Conservation (phyloP, 2,888 invertebrate species). For the Parnassius smintheus region DNA sequence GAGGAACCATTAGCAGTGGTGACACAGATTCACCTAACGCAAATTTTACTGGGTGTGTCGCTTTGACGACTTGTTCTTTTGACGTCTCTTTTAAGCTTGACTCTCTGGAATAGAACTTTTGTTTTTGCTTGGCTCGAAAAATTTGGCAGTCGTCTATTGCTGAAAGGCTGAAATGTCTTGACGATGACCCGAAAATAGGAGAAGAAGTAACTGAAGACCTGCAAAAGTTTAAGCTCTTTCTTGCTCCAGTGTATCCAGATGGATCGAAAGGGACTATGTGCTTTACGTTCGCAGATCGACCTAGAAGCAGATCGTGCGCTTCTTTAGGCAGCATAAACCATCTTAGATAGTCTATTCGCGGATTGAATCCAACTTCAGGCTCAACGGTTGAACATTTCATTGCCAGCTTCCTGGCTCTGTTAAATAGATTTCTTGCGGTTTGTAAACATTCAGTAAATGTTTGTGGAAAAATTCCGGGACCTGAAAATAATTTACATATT, state of each 20-base stretch:
- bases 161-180: slow-evolving; percentile 86
- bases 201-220: slow-evolving; percentile 68
- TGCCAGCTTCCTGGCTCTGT: slow-evolving; percentile 87
- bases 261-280: slow-evolving; percentile 89
- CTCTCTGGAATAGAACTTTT: slow-evolving; percentile 68
- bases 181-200: slow-evolving; percentile 77
- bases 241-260: slow-evolving; percentile 77
- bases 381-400: slow-evolving; percentile 88
- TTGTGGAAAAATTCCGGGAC: slow-evolving; percentile 87
- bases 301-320: slow-evolving; percentile 88
- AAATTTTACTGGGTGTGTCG: slow-evolving; percentile 81
- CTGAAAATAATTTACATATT: slow-evolving; percentile 49
- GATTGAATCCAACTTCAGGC: slow-evolving; percentile 86
- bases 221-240: slow-evolving; percentile 62
- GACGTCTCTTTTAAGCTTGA: slow-evolving; percentile 68
- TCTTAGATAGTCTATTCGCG: slow-evolving; percentile 85
- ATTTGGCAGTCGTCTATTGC: slow-evolving; percentile 82
- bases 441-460: slow-evolving; percentile 89
- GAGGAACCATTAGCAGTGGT: slow-evolving; percentile 58
- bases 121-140: slow-evolving; percentile 69
- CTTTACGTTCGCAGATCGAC: slow-evolving; percentile 88
- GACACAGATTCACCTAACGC: slow-evolving; percentile 85
- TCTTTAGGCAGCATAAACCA: slow-evolving; percentile 96
- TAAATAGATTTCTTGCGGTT: slow-evolving; percentile 89
- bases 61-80: slow-evolving; percentile 51